Conservation (phyloP, 2,888 invertebrate species). For the Apotomis capreana region DNA sequence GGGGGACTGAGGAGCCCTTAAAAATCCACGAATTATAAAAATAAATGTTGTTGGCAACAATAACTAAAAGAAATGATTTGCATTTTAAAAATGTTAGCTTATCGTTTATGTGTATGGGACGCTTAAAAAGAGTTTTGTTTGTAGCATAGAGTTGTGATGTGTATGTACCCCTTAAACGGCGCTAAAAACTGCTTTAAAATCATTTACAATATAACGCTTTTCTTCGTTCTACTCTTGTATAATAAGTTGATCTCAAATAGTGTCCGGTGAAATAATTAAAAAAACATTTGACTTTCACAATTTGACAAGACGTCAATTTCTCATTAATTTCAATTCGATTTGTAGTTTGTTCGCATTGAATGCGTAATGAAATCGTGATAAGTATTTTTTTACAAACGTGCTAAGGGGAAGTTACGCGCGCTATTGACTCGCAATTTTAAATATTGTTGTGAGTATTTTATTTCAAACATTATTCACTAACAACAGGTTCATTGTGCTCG, state of each 20-base stretch:
- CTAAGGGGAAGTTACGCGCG: conserved; percentile 16
- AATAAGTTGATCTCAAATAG: background rate
- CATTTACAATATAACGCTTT: too few relatives aligned
- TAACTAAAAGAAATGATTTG: too few relatives aligned
- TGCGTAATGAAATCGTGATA: conserved; percentile 41
- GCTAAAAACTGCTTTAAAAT: too few relatives aligned
- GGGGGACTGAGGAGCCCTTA: too few relatives aligned
- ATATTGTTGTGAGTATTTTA: conserved; percentile 26
- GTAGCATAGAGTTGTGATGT: background rate
- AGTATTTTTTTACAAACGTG: conserved; percentile 30
- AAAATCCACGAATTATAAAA: too few relatives aligned
- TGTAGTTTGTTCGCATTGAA: conserved; percentile 29
- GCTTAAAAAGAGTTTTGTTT: too few relatives aligned
- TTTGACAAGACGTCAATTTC: background rate
- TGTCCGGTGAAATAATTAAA: background rate
- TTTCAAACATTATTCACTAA: background rate
- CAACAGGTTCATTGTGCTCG: background rate
- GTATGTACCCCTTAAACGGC: background rate
- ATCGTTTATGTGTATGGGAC: too few relatives aligned
- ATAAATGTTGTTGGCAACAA: too few relatives aligned
- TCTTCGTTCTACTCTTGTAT: background rate
- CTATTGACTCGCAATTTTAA: conserved; percentile 19
- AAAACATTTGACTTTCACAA: background rate
- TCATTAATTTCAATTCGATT: conserved; percentile 36
- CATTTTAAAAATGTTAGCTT: too few relatives aligned